Base-by-base conservation (phyloP, 2,113 vertebrate genomes). In the Brienomyrus brachyistius region DNA sequence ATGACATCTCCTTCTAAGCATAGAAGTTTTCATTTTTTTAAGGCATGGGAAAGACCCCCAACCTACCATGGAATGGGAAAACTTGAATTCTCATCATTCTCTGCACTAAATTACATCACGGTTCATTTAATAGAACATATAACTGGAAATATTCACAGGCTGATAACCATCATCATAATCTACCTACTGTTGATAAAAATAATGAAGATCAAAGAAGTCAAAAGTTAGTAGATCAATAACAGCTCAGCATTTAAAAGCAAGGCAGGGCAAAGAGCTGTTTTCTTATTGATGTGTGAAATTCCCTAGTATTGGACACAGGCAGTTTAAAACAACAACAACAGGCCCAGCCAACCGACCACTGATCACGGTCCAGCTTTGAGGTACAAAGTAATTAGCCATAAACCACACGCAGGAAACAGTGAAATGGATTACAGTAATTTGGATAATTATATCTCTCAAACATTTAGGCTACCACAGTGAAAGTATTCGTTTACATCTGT, bases 281-380 rank as follows among this genome's bases (percentile, higher is more conserved):
- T 59, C 45, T 77, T 82, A 83, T 4, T 27, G 62, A 54, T 35
- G 27, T 10, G 51, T 59, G 87, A 88, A 19, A 82, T 84, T 62
- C 59, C 66, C 90, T 40, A 43, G 45, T 43, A 56, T 48, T 21
- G 11, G 23, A 27, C 43, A 5, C 10, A 56, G 52, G 52, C 51
- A 40, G 51, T 23, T 90, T 90, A 88, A 88, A 90, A 90, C 70
- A 88, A 35, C 31, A 88, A 35, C 31, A 90, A 21, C 6, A 54
- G 48, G 48, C 40, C 43, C 21, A 62, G 66, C 35, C 52, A 84
- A 43, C 47, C 31, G 40, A 70, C 27, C 31, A 21, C 31, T 45
- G 51, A n/a, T 35, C 17, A 56, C 5, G 40, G 21, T 10, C 35
- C 83, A 90, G 56, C 85, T 43, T 59, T 45, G 35, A 31, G 66